Evolutionary conservation across 2,888 invertebrate species (phyloP), one percentile per base, ranked within the genome.

Genomic region (Rotaria sp.): DNA sequence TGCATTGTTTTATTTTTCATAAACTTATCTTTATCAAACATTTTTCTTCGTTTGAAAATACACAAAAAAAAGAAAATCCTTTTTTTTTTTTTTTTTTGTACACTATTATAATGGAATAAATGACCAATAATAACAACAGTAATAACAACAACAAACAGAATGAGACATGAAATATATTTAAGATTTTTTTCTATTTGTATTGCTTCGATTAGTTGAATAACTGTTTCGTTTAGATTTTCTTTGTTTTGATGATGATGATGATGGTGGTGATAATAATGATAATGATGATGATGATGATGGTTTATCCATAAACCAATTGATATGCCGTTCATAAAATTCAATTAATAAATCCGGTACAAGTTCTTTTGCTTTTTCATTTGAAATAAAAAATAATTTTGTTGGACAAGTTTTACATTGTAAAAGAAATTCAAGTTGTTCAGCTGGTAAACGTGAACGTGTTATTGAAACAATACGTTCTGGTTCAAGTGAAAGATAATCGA

Each of bases 271-370:
- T n/a, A n/a, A n/a, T n/a, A n/a, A n/a, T n/a, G n/a, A n/a, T n/a
- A n/a, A n/a, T 15, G 67, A 67, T 35, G 35, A 35, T 15, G 67
- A 67, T 35, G 35, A 35, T 35, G 67, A 67, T 15, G 67, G 67
- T 67, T 67, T 67, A 35, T 67, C 67, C 11, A 67, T 80, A 41
- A 80, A 80, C 80, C 80, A 80, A 45, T 80, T 45, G 13, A 80
- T 80, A 80, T 80, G 80, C 21, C 80, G 45, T 80, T 80, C 80
- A 80, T 80, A 80, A 80, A 80, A 80, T 45, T 80, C 41, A 26
- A 80, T 80, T n/a, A 80, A 41, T 80, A 80, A 45, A n/a, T 80
- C 41, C 26, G 80, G 80, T 80, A 80, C 45, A n/a, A 80, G 10
- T n/a, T 80, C 80, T 80, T 41, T 80, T 3, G 80, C 80, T 80